Evolutionary conservation across 1,140 invertebrate genomes (phyloP), one percentile per base, ranked within the genome.

Genomic region (Monomorium pharaonis): DNA sequence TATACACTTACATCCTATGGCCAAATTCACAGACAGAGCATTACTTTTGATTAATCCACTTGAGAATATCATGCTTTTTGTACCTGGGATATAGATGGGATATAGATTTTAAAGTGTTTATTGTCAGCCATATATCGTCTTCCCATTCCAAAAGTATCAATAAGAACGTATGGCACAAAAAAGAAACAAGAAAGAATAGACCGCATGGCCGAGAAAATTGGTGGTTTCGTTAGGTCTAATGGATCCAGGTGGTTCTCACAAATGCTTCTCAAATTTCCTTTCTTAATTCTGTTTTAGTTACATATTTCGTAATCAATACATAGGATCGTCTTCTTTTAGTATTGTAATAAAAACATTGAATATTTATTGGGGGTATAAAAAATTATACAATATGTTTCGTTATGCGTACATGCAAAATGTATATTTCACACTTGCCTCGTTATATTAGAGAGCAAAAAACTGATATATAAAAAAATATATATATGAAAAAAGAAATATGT

Each of bases 51-150:
- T 87, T 87, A 78, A 77, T 87, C 47, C 63, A 58, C 75, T 90
- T 81, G 49, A 89, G 63, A 87, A 47, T 33, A 24, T 51, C 74
- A 42, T 89, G 85, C 56, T 76, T 89, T 90, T 87, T 80, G 76
- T 90, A 87, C 60, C 85, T 89, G 69, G n/a, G n/a, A n/a, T n/a
- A n/a, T n/a, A n/a, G n/a, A n/a, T n/a, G n/a, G n/a, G 80, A 74
- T 87, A 42, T 80, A 85, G 54, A 90, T 56, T 76, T 86, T 77
- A 75, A 87, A 89, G 80, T 72, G 85, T 63, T 90, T 86, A 10
- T 65, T 67, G 80, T 92, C 88, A 91, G 88, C 89, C 89, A 91
- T 90, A 90, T 56, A 87, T 88, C 84, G 91, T 92, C 91, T 92
- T 92, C 91, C 91, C 69, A 86, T 49, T 74, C 88, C 12, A 70